Conservation (phyloP, 2,888 invertebrate genomes). For the Brenthis ino region DNA sequence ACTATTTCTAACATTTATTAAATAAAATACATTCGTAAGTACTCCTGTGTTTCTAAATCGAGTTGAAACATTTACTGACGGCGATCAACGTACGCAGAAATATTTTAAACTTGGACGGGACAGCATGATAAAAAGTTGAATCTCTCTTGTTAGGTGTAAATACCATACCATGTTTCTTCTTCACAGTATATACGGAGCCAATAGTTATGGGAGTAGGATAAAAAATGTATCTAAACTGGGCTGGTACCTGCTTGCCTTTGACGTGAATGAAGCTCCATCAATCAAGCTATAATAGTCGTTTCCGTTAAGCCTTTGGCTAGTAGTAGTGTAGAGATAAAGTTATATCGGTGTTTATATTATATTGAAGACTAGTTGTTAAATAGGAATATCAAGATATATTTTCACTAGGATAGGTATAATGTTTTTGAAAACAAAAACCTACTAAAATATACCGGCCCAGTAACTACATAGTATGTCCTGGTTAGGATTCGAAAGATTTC, state of each 20-base stretch:
- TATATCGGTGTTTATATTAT: too few species aligned
- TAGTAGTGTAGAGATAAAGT: conserved; percentile 15
- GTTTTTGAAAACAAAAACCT: too few species aligned
- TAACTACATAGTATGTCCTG: too few species aligned
- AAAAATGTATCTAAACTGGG: conserved; percentile 18
- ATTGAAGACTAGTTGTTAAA: too few species aligned
- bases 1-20: too few species aligned
- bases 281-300: conserved; percentile 27
- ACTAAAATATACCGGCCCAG: too few species aligned
- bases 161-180: conserved; percentile 14
- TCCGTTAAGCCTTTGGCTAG: conserved; percentile 34
- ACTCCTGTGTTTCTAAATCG: neutral
- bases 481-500: too few species aligned
- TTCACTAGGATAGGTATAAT: too few species aligned
- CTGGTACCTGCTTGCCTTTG: conserved; percentile 17
- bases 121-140: conserved; percentile 26
- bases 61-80: neutral
- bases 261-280: conserved; percentile 16
- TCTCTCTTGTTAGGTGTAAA: conserved; percentile 9
- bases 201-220: conserved; percentile 18
- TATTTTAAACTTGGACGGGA: neutral
- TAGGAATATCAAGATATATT: too few species aligned
- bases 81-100: neutral
- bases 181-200: conserved; percentile 10
- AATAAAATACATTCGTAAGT: too few species aligned